phyloP scores from a whole-genome alignment of 2,888 invertebrate species.

The Miltochrista miniata region DNA sequence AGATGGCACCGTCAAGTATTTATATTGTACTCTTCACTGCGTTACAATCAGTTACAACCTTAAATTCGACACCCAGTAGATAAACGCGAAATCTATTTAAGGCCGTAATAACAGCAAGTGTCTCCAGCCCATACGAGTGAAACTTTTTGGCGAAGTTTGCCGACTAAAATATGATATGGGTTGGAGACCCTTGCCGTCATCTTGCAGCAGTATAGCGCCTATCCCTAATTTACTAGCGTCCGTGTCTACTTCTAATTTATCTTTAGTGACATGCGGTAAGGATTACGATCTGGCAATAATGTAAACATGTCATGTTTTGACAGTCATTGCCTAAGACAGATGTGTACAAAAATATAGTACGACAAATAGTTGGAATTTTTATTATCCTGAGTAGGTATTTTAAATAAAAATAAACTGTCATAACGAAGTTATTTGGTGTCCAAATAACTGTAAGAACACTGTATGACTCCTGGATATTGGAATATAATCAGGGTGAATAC shows the following conservation, averaged over 20 bases:
- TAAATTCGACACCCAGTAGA: conserved; percentile 7
- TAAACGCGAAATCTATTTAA: conserved; percentile 24
- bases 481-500: too few species aligned
- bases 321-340: too few species aligned
- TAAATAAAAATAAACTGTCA: too few species aligned
- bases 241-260: neutral
- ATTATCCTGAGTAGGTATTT: too few species aligned
- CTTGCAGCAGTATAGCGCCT: neutral
- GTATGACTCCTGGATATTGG: too few species aligned
- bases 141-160: conserved; percentile 20
- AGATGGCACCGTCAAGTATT: neutral
- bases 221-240: neutral
- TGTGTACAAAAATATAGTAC: too few species aligned
- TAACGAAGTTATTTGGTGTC: too few species aligned
- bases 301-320: too few species aligned
- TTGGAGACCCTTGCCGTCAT: neutral
- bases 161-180: conserved; percentile 20
- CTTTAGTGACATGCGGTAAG: neutral
- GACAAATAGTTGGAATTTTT: too few species aligned
- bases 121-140: conserved; percentile 30
- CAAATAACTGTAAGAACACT: too few species aligned
- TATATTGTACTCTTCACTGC: neutral
- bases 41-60: conserved; percentile 11
- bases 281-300: too few species aligned
- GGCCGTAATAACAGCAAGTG: too few species aligned